These are phyloP conservation scores for Zaprionus lineosus DNA, from an alignment of 2,888 invertebrate species.

Conservation along the genomic window DNA sequence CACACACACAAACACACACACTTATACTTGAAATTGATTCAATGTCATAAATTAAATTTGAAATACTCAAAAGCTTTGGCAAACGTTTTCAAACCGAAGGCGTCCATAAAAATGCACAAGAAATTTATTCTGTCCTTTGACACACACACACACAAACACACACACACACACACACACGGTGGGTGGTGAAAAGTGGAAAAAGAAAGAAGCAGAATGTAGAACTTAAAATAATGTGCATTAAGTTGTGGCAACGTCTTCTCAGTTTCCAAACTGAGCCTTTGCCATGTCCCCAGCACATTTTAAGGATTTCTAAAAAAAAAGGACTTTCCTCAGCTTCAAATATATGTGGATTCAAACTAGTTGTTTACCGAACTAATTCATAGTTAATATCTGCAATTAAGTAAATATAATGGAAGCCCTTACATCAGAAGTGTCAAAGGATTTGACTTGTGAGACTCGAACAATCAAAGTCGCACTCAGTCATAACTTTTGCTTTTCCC, in stretches of 20 bases:
- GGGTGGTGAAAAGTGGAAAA: slow-evolving; percentile 3
- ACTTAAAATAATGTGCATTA: slow-evolving; percentile 62
- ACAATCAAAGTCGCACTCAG: no score
- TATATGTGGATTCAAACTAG: no score
- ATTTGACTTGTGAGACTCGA: no score
- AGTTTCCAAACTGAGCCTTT: no score
- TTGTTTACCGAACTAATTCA: no score
- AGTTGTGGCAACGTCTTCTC: no score
- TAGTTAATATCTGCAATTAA: no score
- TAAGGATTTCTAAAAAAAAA: no score
- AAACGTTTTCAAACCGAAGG: slow-evolving; percentile 27
- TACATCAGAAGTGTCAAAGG: no score
- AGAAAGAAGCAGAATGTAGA: slow-evolving; percentile 61
- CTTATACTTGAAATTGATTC: slow-evolving; percentile 64
- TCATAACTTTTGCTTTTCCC: no score
- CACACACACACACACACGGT: background rate
- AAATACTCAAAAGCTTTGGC: slow-evolving; percentile 68
- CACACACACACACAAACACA: slow-evolving; percentile 41
- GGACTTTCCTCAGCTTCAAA: no score
- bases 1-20: slow-evolving; percentile 4
- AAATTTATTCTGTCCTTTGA: slow-evolving; percentile 59
- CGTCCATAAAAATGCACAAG: slow-evolving; percentile 71
- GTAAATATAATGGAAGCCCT: no score
- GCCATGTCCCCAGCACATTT: background rate
- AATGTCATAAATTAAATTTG: slow-evolving; percentile 79